These are phyloP conservation scores for Lutjanus erythropterus DNA, from an alignment of 2,113 vertebrate genomes.

Conservation along the genomic window DNA sequence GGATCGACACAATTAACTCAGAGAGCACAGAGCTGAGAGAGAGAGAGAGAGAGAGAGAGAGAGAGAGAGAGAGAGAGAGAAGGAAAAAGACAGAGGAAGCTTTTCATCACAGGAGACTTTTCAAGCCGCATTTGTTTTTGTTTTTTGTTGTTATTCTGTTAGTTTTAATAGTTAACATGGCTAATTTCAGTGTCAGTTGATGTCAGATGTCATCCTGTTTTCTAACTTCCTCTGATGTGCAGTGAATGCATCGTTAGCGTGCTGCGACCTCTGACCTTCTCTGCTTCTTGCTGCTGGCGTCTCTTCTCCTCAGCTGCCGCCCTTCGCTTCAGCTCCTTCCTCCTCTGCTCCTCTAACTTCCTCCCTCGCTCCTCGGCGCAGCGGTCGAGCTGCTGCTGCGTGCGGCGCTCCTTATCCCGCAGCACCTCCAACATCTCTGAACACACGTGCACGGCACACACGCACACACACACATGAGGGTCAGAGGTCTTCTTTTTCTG, in stretches of 20 bases:
- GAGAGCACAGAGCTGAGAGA: not conserved
- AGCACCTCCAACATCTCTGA: conserved; percentile 88
- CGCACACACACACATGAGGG: not conserved
- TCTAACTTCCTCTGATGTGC: not conserved
- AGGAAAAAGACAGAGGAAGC: not conserved
- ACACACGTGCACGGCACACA: not conserved
- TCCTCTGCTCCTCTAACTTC: conserved; percentile 91
- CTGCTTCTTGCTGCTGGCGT: conserved; percentile 88
- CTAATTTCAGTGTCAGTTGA: not conserved
- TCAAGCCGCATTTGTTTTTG: too few species aligned
- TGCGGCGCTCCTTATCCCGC: conserved; percentile 90
- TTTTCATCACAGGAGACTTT: not conserved
- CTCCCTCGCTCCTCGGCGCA: conserved; percentile 89
- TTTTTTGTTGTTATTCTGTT: not conserved
- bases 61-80: too few species aligned
- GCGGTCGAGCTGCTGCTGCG: conserved; percentile 90
- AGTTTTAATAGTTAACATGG: not conserved
- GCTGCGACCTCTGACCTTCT: conserved; percentile 87
- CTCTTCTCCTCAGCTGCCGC: conserved; percentile 92
- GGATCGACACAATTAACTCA: conserved; percentile 23
- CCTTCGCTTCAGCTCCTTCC: conserved; percentile 89
- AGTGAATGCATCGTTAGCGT: not conserved
- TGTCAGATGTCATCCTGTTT: not conserved
- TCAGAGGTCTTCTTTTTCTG: not conserved
- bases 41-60: not conserved